Conservation (phyloP, 2,797 vertebrate genomes). For the Galaxias olidus region DNA sequence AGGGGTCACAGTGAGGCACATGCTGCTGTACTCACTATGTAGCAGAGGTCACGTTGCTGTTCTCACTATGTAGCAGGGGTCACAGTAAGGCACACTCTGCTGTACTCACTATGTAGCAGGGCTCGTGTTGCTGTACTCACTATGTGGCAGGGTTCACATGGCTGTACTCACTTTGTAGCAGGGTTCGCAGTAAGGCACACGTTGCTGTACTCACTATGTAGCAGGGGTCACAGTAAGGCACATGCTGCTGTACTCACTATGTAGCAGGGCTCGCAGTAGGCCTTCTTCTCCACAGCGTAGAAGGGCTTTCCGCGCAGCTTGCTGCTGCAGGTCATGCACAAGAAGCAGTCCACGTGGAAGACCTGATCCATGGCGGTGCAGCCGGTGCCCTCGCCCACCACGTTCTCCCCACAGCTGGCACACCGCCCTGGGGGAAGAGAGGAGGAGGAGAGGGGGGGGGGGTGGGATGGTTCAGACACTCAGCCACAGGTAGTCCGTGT, state of each 20-base stretch:
- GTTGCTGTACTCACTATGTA: slow-evolving; percentile 85
- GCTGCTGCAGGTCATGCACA: slow-evolving; percentile 89
- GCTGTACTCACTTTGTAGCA: slow-evolving; percentile 91
- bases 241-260: slow-evolving; percentile 79
- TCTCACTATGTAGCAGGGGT: slow-evolving; percentile 79
- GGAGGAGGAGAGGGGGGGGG: slow-evolving; percentile 13
- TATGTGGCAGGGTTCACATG: slow-evolving; percentile 95
- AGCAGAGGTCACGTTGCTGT: background rate
- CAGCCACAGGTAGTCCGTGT: background rate
- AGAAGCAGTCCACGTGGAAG: slow-evolving; percentile 95
- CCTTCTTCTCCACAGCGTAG: slow-evolving; percentile 97
- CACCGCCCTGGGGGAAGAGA: slow-evolving; percentile 84
- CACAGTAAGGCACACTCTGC: slow-evolving; percentile 66
- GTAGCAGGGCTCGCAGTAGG: slow-evolving; percentile 97
- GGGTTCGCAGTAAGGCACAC: slow-evolving; percentile 86
- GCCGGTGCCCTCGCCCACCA: slow-evolving; percentile 94
- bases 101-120: slow-evolving; percentile 91
- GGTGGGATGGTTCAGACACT: slow-evolving; percentile 10
- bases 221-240: slow-evolving; percentile 92
- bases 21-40: no score
- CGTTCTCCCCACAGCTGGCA: slow-evolving; percentile 94
- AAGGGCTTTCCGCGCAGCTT: slow-evolving; percentile 96
- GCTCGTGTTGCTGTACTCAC: slow-evolving; percentile 72
- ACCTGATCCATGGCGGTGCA: slow-evolving; percentile 99
- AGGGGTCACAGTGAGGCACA: no score